Percentiles rank a stretch among this genome's conserved stretches.
Evolutionary conservation across 2,113 vertebrate species (phyloP).

Genomic region (Siniperca knerii): DNA sequence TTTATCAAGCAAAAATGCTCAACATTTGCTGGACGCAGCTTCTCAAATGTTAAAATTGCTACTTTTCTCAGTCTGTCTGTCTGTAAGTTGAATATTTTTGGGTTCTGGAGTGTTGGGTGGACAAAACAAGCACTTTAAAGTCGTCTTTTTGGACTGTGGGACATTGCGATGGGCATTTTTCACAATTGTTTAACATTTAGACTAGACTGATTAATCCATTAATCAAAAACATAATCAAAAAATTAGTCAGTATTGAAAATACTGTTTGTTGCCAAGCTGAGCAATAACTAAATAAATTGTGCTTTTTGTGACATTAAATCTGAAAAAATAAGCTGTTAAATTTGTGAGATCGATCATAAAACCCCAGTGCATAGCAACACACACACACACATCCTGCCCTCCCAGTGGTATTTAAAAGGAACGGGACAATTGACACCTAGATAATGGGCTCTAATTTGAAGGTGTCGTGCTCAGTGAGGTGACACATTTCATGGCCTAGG

Average conservation of each 20-base stretch:
- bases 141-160: not conserved
- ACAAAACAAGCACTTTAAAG: not conserved
- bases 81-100: no score
- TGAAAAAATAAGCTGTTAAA: slow-evolving; percentile 6
- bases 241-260: not conserved
- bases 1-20: not conserved
- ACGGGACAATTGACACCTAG: slow-evolving; percentile 85
- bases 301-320: slow-evolving; percentile 9
- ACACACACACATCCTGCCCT: slow-evolving; percentile 67
- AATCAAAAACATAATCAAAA: not conserved
- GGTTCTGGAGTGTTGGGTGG: not conserved
- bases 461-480: slow-evolving; percentile 86
- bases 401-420: slow-evolving; percentile 78
- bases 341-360: slow-evolving; percentile 6
- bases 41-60: not conserved
- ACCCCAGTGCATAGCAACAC: not conserved
- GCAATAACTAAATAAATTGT: not conserved
- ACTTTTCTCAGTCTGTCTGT: not conserved
- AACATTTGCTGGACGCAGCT: not conserved
- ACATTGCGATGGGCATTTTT: not conserved
- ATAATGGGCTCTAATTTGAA: slow-evolving; percentile 90
- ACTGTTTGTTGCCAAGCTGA: not conserved
- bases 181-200: not conserved
- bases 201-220: not conserved
- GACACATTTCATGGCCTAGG: slow-evolving; percentile 79